A percentile compares a stretch with the other conserved stretches of the same genome.
These are phyloP conservation scores for Globicephala melas DNA, from an alignment of 2,113 vertebrate species.

Conservation along the genomic window DNA sequence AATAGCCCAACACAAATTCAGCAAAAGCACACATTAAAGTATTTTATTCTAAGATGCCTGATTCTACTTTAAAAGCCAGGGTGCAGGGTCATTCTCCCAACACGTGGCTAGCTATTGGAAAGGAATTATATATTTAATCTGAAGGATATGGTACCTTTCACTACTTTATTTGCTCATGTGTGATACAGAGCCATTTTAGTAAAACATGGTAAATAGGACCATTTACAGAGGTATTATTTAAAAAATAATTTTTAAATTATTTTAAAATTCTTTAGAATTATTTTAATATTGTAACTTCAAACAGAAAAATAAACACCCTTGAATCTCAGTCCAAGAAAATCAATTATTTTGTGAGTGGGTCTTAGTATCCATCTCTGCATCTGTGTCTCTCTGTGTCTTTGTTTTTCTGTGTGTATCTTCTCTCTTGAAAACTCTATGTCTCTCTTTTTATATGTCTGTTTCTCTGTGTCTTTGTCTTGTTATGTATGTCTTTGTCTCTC, in stretches of 20 bases:
- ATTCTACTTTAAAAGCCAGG: background rate
- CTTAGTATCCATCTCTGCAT: background rate
- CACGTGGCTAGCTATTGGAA: background rate
- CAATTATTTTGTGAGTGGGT: background rate
- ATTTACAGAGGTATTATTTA: background rate
- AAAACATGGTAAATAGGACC: background rate
- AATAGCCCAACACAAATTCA: background rate
- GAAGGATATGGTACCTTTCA: background rate
- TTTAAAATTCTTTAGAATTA: background rate
- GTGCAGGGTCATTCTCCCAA: background rate
- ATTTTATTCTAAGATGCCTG: background rate
- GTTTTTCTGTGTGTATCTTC: background rate
- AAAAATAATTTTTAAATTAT: background rate
- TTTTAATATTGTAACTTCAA: background rate
- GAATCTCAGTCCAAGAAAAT: conserved; percentile 56
- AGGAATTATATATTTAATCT: background rate
- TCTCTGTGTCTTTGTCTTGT: conserved; percentile 32
- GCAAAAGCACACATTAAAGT: background rate
- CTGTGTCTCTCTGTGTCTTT: background rate
- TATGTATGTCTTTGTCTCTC: background rate
- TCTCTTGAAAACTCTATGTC: background rate
- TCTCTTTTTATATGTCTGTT: background rate
- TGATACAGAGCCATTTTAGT: background rate
- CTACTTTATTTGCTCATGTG: conserved; percentile 3
- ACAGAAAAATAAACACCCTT: conserved; percentile 64